Evolutionary conservation across 2,888 invertebrate species (phyloP), one percentile per base, ranked within the genome.

Genomic region (Periphyllus acericola): DNA sequence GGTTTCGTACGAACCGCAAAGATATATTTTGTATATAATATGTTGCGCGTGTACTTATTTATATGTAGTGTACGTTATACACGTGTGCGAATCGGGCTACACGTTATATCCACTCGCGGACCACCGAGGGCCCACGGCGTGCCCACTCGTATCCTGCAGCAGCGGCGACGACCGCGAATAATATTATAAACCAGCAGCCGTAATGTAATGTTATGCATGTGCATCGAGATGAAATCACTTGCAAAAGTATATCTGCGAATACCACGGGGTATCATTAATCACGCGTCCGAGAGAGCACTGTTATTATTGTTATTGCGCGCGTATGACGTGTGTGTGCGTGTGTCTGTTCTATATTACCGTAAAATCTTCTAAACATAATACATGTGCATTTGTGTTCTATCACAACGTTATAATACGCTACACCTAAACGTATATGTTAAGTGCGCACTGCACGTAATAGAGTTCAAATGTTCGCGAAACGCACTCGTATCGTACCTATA

Each of bases 201-300:
- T 5, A 5, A 36, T 36, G 6, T 36, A 36, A 36, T 36, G 6
- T 1, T 46, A 5, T 55, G 21, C 3, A 21, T 21, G 21, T 21
- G 21, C 6, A 55, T 6, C 55, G 55, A 55, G 55, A 55, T 55
- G 55, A 55, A 55, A 55, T 55, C 55, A 55, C 21, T 55, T 21
- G 55, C 55, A 55, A 55, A 55, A 55, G 55, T 21, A 55, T 55
- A 17, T 3, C 55, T 55, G n/a, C n/a, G 55, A 55, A 55, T 55
- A 55, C 55, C 75, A 46, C 29, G 29, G 75, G 46, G 36, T 72
- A 76, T 46, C 75, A 76, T 76, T 76, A 76, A 76, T 76, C 76
- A 76, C 76, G 46, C 76, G 46, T 76, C 76, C 46, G 46, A 76
- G 46, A 76, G 46, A 76, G 21, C 60, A 76, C 76, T 76, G 76